Percentiles rank a stretch among this genome's conserved stretches.
Conservation (phyloP, 2,888 invertebrate genomes). For the Scaptomyza flava region DNA sequence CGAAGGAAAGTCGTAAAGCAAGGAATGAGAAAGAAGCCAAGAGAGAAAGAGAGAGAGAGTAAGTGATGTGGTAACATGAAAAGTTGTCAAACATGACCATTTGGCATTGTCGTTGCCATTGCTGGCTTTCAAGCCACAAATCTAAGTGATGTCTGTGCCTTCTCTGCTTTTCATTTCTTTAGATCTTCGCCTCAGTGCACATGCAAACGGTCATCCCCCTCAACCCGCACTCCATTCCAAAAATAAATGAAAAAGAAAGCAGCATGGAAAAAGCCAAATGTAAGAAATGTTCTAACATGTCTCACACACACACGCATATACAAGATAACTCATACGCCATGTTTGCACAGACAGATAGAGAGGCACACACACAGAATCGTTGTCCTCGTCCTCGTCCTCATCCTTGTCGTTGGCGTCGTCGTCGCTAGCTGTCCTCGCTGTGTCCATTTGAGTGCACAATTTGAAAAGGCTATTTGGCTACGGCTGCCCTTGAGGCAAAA, state of each 20-base stretch:
- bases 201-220: constrained; percentile 67
- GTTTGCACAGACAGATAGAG: constrained; percentile 44
- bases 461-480: constrained; percentile 78
- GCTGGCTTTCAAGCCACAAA: constrained; percentile 72
- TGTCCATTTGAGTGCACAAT: constrained; percentile 78
- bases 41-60: not conserved
- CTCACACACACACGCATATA: constrained; percentile 19
- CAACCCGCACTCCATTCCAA: constrained; percentile 5
- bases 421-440: constrained; percentile 56
- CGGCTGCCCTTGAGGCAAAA: constrained; percentile 60
- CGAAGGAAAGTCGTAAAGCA: constrained; percentile 21
- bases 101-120: constrained; percentile 55
- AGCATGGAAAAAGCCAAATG: constrained; percentile 47
- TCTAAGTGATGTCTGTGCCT: constrained; percentile 58
- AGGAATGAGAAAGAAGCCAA: not conserved
- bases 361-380: constrained; percentile 7
- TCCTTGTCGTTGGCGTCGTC: constrained; percentile 1
- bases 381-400: constrained; percentile 24
- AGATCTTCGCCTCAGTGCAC: constrained; percentile 79
- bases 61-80: constrained; percentile 26
- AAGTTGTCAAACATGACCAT: constrained; percentile 77
- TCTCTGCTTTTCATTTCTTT: constrained; percentile 70
- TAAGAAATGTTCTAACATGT: constrained; percentile 53
- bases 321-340: constrained; percentile 59
- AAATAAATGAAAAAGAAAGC: constrained; percentile 31